phyloP scores from a whole-genome alignment of 2,797 vertebrate genomes.

The Phataginus tricuspis region DNA sequence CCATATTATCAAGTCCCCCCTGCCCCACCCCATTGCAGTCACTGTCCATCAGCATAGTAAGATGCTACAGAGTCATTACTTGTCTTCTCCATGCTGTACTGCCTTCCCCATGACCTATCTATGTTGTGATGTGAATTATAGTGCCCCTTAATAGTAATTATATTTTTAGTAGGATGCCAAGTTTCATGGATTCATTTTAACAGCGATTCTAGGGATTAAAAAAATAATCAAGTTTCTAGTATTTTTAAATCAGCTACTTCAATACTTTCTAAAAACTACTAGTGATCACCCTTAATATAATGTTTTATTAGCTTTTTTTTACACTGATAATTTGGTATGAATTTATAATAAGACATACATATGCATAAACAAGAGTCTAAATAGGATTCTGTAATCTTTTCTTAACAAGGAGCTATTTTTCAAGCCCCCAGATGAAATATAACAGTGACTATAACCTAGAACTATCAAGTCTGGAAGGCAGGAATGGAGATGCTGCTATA shows the following conservation, averaged over 20 bases:
- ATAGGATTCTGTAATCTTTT: neutral
- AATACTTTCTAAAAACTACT: neutral
- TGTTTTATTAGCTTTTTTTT: neutral
- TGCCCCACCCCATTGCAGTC: too few relatives aligned
- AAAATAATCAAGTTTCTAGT: neutral
- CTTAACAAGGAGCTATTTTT: neutral
- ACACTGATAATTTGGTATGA: neutral
- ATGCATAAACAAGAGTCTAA: neutral
- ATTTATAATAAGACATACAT: constrained; percentile 24
- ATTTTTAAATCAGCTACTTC: neutral
- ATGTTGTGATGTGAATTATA: too few relatives aligned
- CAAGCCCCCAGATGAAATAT: neutral
- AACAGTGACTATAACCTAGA: neutral
- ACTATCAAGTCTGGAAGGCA: neutral
- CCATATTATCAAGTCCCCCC: too few relatives aligned
- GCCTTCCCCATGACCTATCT: too few relatives aligned
- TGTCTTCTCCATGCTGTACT: too few relatives aligned
- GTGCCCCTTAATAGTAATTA: neutral
- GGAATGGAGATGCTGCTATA: neutral
- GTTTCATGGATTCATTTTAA: constrained; percentile 29
- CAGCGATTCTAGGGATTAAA: neutral
- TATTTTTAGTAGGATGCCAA: neutral
- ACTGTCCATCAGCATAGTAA: too few relatives aligned
- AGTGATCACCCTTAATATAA: neutral
- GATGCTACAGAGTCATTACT: too few relatives aligned